phyloP scores from a whole-genome alignment of 1,140 invertebrate species.

The Drosophila subobscura region DNA sequence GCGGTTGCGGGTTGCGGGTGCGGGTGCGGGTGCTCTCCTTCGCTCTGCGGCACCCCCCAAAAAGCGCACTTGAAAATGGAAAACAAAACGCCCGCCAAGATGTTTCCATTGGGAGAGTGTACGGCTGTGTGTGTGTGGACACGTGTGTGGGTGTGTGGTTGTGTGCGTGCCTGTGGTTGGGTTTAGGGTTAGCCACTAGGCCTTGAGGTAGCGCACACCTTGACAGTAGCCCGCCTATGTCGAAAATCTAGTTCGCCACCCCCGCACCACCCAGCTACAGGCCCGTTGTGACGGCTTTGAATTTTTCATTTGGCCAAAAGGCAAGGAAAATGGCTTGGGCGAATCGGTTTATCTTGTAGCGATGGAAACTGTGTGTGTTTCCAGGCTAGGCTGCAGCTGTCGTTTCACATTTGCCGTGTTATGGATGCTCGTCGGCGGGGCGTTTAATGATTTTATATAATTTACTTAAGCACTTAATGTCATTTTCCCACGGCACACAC shows the following conservation, averaged over 20 bases:
- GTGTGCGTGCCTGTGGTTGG: slow-evolving; percentile 25
- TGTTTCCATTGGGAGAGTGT: slow-evolving; percentile 33
- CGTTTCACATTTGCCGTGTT: slow-evolving; percentile 20
- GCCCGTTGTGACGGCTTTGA: slow-evolving; percentile 29
- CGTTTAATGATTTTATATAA: slow-evolving; percentile 74
- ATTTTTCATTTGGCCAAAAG: slow-evolving; percentile 44
- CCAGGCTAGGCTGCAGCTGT: slow-evolving; percentile 24
- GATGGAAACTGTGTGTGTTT: slow-evolving; percentile 7
- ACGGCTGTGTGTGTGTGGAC: slow-evolving; percentile 1
- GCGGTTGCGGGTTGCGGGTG: slow-evolving; percentile 1
- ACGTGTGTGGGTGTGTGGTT: neutral
- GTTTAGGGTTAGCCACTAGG: slow-evolving; percentile 47
- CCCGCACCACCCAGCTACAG: neutral
- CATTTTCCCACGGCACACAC: slow-evolving; percentile 48
- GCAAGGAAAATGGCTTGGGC: slow-evolving; percentile 29
- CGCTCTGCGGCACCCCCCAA: slow-evolving; percentile 7
- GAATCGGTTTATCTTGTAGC: slow-evolving; percentile 34
- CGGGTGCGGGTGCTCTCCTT: neutral
- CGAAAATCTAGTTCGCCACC: slow-evolving; percentile 47
- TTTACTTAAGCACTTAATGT: slow-evolving; percentile 75
- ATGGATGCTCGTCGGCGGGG: slow-evolving; percentile 45
- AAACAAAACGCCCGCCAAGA: slow-evolving; percentile 58
- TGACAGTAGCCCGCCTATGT: slow-evolving; percentile 41
- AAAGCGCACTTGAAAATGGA: slow-evolving; percentile 45
- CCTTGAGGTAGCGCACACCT: slow-evolving; percentile 53